phyloP scores from a whole-genome alignment of 2,113 vertebrate species.

The Phocoena sinus region DNA sequence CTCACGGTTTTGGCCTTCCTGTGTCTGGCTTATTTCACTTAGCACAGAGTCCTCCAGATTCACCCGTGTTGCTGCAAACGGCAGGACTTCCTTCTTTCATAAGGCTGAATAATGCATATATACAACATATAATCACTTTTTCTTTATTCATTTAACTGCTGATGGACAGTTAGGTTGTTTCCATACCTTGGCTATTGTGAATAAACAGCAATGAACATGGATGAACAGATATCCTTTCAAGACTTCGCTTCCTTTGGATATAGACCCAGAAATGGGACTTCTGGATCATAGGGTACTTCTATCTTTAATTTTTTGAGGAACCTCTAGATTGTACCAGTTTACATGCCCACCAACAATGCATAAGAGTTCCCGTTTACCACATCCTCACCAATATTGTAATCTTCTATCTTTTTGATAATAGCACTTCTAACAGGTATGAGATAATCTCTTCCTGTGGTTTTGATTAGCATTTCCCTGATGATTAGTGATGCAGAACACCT shows the following conservation, averaged over 20 bases:
- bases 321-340: background rate
- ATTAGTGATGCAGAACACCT: background rate
- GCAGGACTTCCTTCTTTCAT: background rate
- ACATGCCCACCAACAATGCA: background rate
- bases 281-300: background rate
- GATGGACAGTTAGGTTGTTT: background rate
- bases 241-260: background rate
- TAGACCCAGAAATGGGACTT: background rate
- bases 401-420: background rate
- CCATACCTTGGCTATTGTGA: background rate
- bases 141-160: background rate
- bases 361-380: background rate
- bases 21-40: background rate
- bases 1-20: background rate
- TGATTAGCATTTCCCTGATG: background rate
- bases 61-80: background rate
- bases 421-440: background rate
- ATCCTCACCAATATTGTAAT: background rate
- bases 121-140: background rate
- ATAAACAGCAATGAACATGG: background rate
- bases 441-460: background rate
- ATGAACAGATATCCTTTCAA: background rate
- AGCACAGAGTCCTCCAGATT: background rate
- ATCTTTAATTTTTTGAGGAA: background rate
- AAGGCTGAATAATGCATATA: background rate